These are phyloP conservation scores for Lasiurus borealis DNA, from an alignment of 2,113 vertebrate genomes.

Conservation along the genomic window DNA sequence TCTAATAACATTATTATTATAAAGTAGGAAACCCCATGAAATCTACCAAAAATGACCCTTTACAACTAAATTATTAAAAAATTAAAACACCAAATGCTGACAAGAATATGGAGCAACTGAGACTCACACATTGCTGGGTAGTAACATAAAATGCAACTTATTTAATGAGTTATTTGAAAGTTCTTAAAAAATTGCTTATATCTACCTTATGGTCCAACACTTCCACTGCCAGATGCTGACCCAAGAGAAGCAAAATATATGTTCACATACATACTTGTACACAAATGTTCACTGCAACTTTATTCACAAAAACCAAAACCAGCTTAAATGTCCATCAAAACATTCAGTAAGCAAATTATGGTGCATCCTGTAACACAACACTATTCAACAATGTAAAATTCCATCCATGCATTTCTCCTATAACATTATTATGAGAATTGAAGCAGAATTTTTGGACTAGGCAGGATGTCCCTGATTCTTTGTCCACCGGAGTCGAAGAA, in stretches of 20 bases:
- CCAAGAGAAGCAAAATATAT: neutral
- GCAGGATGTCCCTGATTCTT: no score
- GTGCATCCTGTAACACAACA: neutral
- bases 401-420: no score
- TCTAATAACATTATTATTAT: neutral
- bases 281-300: conserved; percentile 7
- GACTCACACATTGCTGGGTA: neutral
- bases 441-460: no score
- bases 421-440: no score
- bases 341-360: neutral
- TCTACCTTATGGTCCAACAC: neutral
- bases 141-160: neutral
- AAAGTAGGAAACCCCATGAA: neutral
- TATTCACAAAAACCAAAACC: neutral
- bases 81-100: neutral
- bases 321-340: neutral
- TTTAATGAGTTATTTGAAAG: neutral
- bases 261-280: neutral
- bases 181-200: neutral
- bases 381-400: neutral
- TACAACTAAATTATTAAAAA: neutral
- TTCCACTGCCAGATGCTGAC: neutral
- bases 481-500: no score
- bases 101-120: neutral
- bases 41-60: neutral